Conservation (phyloP, 2,797 vertebrate genomes). For the Pangasius krempfi region DNA sequence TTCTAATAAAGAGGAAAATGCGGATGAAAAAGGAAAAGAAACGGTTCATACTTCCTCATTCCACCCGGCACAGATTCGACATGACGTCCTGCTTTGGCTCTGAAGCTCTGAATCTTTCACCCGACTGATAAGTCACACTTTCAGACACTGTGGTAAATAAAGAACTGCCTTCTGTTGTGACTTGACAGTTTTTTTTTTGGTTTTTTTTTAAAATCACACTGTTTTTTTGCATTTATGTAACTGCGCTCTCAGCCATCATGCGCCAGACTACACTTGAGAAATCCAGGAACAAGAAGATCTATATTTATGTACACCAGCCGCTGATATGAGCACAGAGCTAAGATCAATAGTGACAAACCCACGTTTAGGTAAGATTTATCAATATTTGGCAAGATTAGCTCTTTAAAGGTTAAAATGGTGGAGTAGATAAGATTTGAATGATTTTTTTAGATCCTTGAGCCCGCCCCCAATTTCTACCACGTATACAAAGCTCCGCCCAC, state of each 20-base stretch:
- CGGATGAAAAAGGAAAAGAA: not conserved
- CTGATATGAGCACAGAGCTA: not conserved
- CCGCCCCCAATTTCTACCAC: not conserved
- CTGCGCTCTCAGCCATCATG: not conserved
- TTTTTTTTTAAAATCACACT: not conserved
- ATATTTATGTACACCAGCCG: not conserved
- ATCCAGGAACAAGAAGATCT: not conserved
- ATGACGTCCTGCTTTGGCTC: not conserved
- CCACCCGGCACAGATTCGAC: not conserved
- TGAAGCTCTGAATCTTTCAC: not conserved
- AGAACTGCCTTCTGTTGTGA: not conserved
- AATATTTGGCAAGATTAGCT: not conserved
- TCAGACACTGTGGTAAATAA: not conserved
- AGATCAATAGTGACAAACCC: not conserved
- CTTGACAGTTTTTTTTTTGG: not conserved
- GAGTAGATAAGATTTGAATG: not conserved
- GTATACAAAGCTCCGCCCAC: not conserved
- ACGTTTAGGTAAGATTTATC: not conserved
- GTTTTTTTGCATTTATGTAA: not conserved
- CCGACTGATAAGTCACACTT: not conserved
- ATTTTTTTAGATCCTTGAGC: not conserved
- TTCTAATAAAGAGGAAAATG: not conserved
- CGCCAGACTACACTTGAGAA: not conserved
- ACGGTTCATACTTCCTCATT: not conserved
- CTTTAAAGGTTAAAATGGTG: not conserved